Evolutionary conservation across 2,888 invertebrate species (phyloP).

Genomic region (Agrenia bidenticulata): DNA sequence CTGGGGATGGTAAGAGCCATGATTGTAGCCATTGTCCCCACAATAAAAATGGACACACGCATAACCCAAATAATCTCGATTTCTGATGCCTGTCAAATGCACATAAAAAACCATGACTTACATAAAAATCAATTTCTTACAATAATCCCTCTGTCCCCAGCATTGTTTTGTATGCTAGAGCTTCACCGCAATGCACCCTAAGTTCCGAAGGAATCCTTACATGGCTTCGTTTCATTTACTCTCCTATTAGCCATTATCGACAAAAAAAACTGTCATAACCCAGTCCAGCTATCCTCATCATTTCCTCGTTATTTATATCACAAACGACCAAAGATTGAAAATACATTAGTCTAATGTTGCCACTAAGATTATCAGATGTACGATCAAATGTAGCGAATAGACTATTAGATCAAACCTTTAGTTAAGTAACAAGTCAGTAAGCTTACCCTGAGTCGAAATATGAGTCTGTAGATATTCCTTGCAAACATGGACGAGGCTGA

Average conservation of each 20-base stretch:
- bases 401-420: neutral
- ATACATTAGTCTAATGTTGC: too few species aligned
- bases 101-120: slow-evolving; percentile 7
- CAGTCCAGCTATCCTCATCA: too few species aligned
- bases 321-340: too few species aligned
- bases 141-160: neutral
- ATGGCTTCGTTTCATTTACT: too few species aligned
- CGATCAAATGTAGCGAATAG: too few species aligned
- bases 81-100: slow-evolving; percentile 64
- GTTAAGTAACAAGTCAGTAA: neutral
- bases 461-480: slow-evolving; percentile 68
- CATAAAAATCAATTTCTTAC: neutral
- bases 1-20: slow-evolving; percentile 69
- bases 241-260: too few species aligned
- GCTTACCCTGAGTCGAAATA: slow-evolving; percentile 66
- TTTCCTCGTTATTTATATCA: too few species aligned
- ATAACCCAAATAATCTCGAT: slow-evolving; percentile 69
- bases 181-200: too few species aligned
- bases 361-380: too few species aligned
- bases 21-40: slow-evolving; percentile 64
- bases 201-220: too few species aligned
- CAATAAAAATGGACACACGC: slow-evolving; percentile 64
- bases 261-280: too few species aligned
- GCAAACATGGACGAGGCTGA: slow-evolving; percentile 73
- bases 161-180: too few species aligned